These are phyloP conservation scores for Anguilla rostrata DNA, from an alignment of 2,113 vertebrate genomes.

Conservation along the genomic window DNA sequence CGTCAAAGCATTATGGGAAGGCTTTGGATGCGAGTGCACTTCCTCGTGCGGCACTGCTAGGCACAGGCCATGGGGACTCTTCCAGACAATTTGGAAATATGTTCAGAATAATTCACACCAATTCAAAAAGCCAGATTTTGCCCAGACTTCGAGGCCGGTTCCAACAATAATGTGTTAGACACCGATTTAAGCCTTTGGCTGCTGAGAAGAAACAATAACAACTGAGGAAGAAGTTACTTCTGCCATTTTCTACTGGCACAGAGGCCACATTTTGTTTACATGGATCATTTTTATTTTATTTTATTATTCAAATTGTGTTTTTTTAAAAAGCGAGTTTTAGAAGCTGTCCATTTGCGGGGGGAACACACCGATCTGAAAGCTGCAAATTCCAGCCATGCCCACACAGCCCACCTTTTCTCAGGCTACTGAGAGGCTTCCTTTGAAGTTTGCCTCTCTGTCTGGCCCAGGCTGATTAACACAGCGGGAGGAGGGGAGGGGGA, in stretches of 20 bases:
- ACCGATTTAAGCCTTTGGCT: background rate
- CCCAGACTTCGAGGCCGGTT: background rate
- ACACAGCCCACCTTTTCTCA: slow-evolving; percentile 40
- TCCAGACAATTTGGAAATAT: background rate
- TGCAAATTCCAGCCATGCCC: slow-evolving; percentile 8
- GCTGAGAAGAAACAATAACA: background rate
- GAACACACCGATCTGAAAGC: background rate
- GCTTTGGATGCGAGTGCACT: background rate
- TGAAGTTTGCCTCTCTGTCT: background rate
- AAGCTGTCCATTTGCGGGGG: background rate
- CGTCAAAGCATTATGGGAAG: slow-evolving; percentile 2
- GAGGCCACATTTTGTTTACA: background rate
- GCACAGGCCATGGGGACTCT: background rate
- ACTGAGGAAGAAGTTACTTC: background rate
- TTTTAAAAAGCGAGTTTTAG: slow-evolving; percentile 36
- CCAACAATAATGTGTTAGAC: background rate
- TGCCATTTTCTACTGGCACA: background rate
- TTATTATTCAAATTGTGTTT: background rate
- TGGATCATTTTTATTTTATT: too few species aligned
- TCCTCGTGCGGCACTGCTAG: background rate
- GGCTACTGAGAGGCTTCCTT: slow-evolving; percentile 19
- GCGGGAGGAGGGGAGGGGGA: background rate
- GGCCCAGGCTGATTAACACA: slow-evolving; percentile 3
- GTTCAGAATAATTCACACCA: slow-evolving; percentile 21
- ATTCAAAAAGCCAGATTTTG: background rate